These are phyloP conservation scores for Xiphophorus hellerii DNA, from an alignment of 2,113 vertebrate species.

Conservation along the genomic window DNA sequence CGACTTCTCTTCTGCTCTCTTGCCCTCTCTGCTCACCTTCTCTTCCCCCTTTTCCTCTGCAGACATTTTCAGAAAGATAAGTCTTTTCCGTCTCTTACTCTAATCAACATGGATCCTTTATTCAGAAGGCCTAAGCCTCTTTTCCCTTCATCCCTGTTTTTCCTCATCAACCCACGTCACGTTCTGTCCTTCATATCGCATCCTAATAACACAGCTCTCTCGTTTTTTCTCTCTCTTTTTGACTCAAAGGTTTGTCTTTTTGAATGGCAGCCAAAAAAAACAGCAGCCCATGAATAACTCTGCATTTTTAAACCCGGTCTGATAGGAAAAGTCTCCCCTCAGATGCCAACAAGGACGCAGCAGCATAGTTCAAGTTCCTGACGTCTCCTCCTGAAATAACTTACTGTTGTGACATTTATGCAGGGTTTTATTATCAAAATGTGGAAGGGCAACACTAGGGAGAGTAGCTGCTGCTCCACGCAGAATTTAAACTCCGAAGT, in stretches of 20 bases:
- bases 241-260: conserved; percentile 1
- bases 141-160: conserved; percentile 12
- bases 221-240: neutral
- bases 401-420: conserved; percentile 29
- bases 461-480: conserved; percentile 7
- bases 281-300: conserved; percentile 5
- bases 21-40: neutral
- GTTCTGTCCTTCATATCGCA: neutral
- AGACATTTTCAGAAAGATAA: neutral
- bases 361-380: neutral
- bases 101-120: conserved; percentile 4
- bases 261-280: conserved; percentile 34
- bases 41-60: neutral
- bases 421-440: conserved; percentile 12
- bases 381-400: conserved; percentile 8
- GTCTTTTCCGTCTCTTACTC: neutral
- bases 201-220: conserved; percentile 6
- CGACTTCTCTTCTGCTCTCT: conserved; percentile 10
- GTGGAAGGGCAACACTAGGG: conserved; percentile 1
- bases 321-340: neutral
- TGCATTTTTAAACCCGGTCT: neutral
- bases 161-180: neutral
- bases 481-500: neutral
- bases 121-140: neutral
- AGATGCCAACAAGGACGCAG: neutral